Percentiles rank a stretch among this genome's conserved stretches.
These are phyloP conservation scores for Dendrocincla fuliginosa DNA, from an alignment of 2,797 vertebrate species.

Conservation along the genomic window DNA sequence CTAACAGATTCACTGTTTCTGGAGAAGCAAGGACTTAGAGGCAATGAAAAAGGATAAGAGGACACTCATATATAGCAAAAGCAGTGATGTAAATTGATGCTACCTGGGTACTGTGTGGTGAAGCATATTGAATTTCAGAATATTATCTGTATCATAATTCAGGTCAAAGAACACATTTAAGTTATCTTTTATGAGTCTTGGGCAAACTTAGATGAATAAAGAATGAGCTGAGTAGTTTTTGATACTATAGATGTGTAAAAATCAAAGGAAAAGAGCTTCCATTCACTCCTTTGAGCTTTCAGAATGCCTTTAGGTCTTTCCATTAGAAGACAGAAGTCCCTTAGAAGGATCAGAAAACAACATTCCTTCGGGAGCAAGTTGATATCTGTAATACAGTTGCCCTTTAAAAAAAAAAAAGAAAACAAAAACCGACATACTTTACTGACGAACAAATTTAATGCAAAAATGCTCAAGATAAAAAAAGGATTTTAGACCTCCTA, in stretches of 20 bases:
- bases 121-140: background rate
- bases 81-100: background rate
- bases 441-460: slow-evolving; percentile 6
- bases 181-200: slow-evolving; percentile 15
- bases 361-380: slow-evolving; percentile 21
- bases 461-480: slow-evolving; percentile 20
- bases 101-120: background rate
- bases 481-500: background rate
- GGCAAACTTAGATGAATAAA: slow-evolving; percentile 42
- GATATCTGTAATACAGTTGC: slow-evolving; percentile 12
- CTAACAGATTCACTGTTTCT: background rate
- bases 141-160: background rate
- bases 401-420: background rate
- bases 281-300: slow-evolving; percentile 55
- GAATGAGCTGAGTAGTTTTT: slow-evolving; percentile 38
- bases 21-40: background rate
- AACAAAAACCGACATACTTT: background rate
- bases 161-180: slow-evolving; percentile 13
- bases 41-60: background rate
- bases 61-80: background rate
- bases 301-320: slow-evolving; percentile 68
- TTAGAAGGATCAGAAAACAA: slow-evolving; percentile 56
- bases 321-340: slow-evolving; percentile 46
- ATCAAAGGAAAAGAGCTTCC: slow-evolving; percentile 48
- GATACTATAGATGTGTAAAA: slow-evolving; percentile 39